These are phyloP conservation scores for Nesometra sesokonis DNA, from an alignment of 35 echinoderm and acorn worm genomes.

Conservation along the genomic window DNA sequence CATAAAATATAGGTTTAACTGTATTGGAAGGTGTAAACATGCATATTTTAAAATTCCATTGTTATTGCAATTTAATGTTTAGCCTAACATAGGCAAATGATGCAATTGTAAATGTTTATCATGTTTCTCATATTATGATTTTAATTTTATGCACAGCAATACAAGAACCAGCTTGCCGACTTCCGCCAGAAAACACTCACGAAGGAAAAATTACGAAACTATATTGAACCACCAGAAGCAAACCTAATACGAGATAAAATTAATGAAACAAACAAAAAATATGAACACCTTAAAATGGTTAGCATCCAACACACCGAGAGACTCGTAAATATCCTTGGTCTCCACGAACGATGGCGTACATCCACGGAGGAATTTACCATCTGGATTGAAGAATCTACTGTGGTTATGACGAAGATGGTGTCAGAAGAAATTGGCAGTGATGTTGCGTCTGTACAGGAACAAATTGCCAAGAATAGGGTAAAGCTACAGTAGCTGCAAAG, in stretches of 20 bases:
- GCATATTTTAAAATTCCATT: not conserved
- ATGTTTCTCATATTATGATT: too few relatives aligned
- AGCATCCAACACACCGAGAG: slow-evolving; percentile 72
- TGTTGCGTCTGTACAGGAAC: slow-evolving; percentile 44
- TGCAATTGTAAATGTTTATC: too few relatives aligned
- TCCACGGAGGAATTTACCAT: slow-evolving; percentile 47
- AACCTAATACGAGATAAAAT: slow-evolving; percentile 62
- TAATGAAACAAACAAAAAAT: slow-evolving; percentile 68
- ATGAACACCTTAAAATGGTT: slow-evolving; percentile 63
- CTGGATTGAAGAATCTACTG: slow-evolving; percentile 75
- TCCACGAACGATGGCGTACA: slow-evolving; percentile 44
- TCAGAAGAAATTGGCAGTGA: slow-evolving; percentile 36
- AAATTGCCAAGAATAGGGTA: slow-evolving; percentile 81
- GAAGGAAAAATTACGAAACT: slow-evolving; percentile 64
- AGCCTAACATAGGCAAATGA: too few relatives aligned
- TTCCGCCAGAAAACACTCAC: slow-evolving; percentile 63
- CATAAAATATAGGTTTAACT: too few relatives aligned
- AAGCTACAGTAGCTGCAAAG: not conserved
- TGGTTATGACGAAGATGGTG: slow-evolving; percentile 21
- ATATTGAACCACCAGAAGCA: slow-evolving; percentile 49
- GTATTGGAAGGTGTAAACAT: not conserved
- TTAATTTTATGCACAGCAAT: slow-evolving; percentile 38
- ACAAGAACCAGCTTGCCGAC: slow-evolving; percentile 31
- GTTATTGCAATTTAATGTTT: too few relatives aligned
- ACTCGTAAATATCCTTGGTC: slow-evolving; percentile 36